Base-by-base conservation (phyloP, 2,888 invertebrate species). In the Drosophila maculinotata region DNA sequence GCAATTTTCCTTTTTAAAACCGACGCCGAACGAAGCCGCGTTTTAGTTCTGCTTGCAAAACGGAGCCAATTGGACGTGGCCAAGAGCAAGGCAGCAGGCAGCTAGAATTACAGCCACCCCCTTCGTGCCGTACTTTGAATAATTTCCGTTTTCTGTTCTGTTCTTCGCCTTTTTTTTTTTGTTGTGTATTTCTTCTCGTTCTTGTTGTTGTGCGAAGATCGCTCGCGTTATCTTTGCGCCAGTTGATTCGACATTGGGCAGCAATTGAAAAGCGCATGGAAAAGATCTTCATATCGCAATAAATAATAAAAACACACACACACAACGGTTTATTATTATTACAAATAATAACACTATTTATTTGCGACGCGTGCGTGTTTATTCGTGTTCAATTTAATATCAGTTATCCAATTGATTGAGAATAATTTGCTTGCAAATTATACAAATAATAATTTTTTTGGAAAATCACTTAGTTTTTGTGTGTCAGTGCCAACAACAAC, bases 11-110 rank as follows among this genome's bases (percentile, higher is more conserved):
- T 77, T 81, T 87, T 81, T 66, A 84, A 81, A 74, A 69, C 65
- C 74, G 67, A 36, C 49, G 75, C 33, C 31, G 59, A 73, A 75
- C 65, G 68, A 52, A 75, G 81, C 68, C 71, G 78, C 69, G 78
- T 59, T 80, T 90, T 85, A 90, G 90, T 90, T 90, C 87, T 90
- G 84, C 88, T 88, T 79, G 88, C 76, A 76, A 87, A 81, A 74
- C 87, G 84, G 76, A 89, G 77, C 75, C 82, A 89, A 81, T 75
- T 88, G 87, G 89, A 81, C 74, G 86, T 84, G 75, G 48, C 64
- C 66, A 33, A 51, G 39, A 58, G 41, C 44, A 59, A 39, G 15
- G 36, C 35, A 53, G 3, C 31, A 14, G n/a, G 31, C 58, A 57
- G 7, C 26, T 30, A 49, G 30, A 53, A 31, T 17, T 5, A 38